phyloP scores from a whole-genome alignment of 2,797 vertebrate species.

The Eremophila alpestris region DNA sequence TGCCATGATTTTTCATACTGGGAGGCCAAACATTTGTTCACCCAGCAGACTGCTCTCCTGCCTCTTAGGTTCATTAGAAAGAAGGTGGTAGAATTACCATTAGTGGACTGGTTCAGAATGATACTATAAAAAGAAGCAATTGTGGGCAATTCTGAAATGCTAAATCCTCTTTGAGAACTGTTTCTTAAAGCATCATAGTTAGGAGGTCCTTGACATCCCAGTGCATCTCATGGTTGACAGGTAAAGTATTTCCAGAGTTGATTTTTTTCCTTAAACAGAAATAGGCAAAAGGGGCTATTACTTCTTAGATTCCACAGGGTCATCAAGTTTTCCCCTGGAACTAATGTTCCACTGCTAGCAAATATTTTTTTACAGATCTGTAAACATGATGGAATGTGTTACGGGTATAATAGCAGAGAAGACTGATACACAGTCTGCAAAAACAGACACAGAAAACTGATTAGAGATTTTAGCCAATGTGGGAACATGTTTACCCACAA shows the following conservation, averaged over 20 bases:
- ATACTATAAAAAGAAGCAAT: background rate
- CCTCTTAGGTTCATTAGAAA: background rate
- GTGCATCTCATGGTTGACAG: background rate
- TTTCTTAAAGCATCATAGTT: background rate
- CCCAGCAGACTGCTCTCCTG: background rate
- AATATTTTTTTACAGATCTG: background rate
- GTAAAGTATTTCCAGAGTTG: background rate
- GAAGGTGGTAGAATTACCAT: background rate
- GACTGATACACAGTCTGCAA: background rate
- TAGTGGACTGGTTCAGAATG: background rate
- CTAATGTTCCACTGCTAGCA: background rate
- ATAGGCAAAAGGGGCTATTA: background rate
- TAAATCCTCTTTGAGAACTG: background rate
- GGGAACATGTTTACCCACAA: background rate
- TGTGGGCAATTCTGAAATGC: background rate
- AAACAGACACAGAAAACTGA: background rate
- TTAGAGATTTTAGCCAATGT: background rate
- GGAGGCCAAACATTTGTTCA: background rate
- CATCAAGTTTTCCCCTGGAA: background rate
- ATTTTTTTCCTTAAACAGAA: background rate
- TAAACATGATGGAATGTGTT: background rate
- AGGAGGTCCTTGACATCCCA: background rate
- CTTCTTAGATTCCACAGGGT: background rate
- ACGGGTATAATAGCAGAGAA: background rate
- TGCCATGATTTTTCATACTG: background rate